Evolutionary conservation across 2,888 invertebrate species (phyloP), one percentile per base, ranked within the genome.

Genomic region (Strigamia maritima): DNA sequence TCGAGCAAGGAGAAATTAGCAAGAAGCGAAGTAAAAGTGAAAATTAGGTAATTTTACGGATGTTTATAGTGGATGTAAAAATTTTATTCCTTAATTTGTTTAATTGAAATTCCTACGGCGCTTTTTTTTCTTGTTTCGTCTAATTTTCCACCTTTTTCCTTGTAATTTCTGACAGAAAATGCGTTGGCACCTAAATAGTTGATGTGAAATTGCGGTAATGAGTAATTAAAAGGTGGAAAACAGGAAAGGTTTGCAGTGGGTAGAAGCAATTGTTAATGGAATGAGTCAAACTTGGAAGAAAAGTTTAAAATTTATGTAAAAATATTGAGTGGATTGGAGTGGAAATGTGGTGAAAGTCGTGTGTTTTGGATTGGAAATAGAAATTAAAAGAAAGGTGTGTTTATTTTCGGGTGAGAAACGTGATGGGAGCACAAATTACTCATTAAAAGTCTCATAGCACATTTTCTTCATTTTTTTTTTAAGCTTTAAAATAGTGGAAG

Each of bases 161-260:
- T 3, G 22, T 12, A 35, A 6, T 35, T 35, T 35, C 8, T 35
- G 35, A 8, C 35, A 10, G 35, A 1, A 35, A 35, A 35, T 10
- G 35, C 10, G 35, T 10, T 35, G 35, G 8, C 8, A 35, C 35
- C 10, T 35, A 35, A 35, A 35, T 35, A 54, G 22, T 19, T 54
- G 54, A 19, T 54, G 54, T 6, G 49, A 19, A 49, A 49, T 24
- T 14, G 28, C 6, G 28, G 70, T 70, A 28, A 70, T 70, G 70
- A 70, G 70, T 70, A 70, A 70, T 70, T 70, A 28, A 70, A 70
- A 70, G 70, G 26, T 26, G 24, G 22, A 70, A 70, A 70, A 28
- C 70, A 70, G 26, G 70, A 35, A 35, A 70, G 70, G 28, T 28
- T 28, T 26, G 26, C 24, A 14, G 12, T 28, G n/a, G 26, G 14